These are phyloP conservation scores for Drosophila pegasa DNA, from an alignment of 2,888 invertebrate genomes.

Conservation along the genomic window DNA sequence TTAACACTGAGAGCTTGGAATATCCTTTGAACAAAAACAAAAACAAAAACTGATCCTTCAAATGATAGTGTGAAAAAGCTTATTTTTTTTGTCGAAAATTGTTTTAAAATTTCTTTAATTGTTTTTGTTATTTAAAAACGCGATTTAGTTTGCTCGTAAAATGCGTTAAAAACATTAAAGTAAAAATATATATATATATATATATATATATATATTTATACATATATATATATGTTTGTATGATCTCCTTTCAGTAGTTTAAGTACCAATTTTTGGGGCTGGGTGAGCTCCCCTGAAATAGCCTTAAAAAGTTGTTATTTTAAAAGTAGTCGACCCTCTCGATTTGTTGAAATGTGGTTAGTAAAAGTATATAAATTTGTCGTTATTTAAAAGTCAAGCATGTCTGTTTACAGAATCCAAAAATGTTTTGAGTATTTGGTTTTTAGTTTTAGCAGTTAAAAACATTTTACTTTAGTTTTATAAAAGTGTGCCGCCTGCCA, in stretches of 20 bases:
- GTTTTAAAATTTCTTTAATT: conserved; percentile 49
- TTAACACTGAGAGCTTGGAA: conserved; percentile 24
- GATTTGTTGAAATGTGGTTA: conserved; percentile 38
- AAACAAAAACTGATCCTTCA: conserved; percentile 23
- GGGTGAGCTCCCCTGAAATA: conserved; percentile 29
- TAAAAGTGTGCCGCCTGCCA: conserved; percentile 40
- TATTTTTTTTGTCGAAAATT: conserved; percentile 44
- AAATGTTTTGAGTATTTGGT: conserved; percentile 24
- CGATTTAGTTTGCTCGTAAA: conserved; percentile 63
- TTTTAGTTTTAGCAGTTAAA: conserved; percentile 28
- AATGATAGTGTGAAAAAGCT: conserved; percentile 58
- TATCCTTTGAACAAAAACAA: conserved; percentile 24
- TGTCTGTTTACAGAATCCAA: conserved; percentile 31
- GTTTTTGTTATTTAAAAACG: conserved; percentile 64
- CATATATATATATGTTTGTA: conserved; percentile 35
- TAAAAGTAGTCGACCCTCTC: conserved; percentile 59
- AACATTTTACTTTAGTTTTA: conserved; percentile 18
- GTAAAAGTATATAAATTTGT: conserved; percentile 62
- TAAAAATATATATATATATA: conserved; percentile 56
- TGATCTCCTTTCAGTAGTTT: conserved; percentile 38
- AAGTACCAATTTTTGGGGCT: conserved; percentile 59
- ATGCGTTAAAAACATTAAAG: conserved; percentile 79
- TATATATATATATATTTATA: conserved; percentile 57
- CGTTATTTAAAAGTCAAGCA: conserved; percentile 59
- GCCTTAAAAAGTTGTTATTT: conserved; percentile 62